Percentiles rank a stretch among this genome's conserved stretches.
Evolutionary conservation across 2,113 vertebrate genomes (phyloP).

Genomic region (Cyprinodon brontotheroides): DNA sequence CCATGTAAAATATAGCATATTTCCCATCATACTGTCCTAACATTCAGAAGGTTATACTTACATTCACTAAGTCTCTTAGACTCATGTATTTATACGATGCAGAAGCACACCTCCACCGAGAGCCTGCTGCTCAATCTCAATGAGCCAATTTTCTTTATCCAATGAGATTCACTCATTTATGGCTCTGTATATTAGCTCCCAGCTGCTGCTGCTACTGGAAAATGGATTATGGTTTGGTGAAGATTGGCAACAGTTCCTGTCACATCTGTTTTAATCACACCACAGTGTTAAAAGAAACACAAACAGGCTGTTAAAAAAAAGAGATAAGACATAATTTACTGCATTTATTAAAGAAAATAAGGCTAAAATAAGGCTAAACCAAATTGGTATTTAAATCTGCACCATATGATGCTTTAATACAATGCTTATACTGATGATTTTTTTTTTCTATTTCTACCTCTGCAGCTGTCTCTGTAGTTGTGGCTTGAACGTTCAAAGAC

Average conservation of each 20-base stretch:
- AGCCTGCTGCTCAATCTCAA: slow-evolving; percentile 59
- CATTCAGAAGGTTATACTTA: slow-evolving; percentile 21
- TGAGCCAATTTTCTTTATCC: slow-evolving; percentile 56
- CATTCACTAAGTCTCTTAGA: background rate
- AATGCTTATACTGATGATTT: background rate
- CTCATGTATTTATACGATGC: slow-evolving; percentile 25
- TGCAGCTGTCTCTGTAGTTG: slow-evolving; percentile 24
- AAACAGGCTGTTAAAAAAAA: slow-evolving; percentile 23
- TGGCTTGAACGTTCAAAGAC: slow-evolving; percentile 25
- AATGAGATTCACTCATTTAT: slow-evolving; percentile 61
- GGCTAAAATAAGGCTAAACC: background rate
- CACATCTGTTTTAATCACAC: slow-evolving; percentile 58
- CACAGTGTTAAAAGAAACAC: slow-evolving; percentile 42
- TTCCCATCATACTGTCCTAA: slow-evolving; percentile 15
- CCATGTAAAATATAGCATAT: slow-evolving; percentile 14
- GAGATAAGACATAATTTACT: background rate
- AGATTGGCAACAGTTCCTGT: slow-evolving; percentile 41
- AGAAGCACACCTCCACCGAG: slow-evolving; percentile 37
- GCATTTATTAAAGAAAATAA: slow-evolving; percentile 2
- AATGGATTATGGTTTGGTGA: slow-evolving; percentile 50
- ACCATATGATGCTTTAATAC: background rate
- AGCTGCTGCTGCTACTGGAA: slow-evolving; percentile 54
- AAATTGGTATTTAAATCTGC: background rate
- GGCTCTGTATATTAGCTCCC: slow-evolving; percentile 56
- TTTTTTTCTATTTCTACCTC: slow-evolving; percentile 2